These are phyloP conservation scores for Napeogenes inachia DNA, from an alignment of 2,888 invertebrate species.

Conservation along the genomic window DNA sequence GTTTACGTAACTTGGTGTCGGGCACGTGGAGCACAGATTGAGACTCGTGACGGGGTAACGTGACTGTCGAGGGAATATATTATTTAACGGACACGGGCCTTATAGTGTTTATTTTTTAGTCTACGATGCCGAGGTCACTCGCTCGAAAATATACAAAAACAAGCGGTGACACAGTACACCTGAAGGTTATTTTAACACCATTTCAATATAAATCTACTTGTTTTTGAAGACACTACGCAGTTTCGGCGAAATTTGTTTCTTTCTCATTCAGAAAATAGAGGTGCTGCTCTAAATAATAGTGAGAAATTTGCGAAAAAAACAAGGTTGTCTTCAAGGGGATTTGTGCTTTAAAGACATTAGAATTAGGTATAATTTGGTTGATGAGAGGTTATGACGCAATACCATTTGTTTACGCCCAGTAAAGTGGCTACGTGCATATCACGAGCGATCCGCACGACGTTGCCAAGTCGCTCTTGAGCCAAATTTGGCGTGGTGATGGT, in stretches of 20 bases:
- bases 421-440: conserved; percentile 43
- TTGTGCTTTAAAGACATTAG: conserved; percentile 34
- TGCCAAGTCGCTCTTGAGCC: conserved; percentile 68
- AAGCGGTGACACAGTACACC: background rate
- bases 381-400: conserved; percentile 57
- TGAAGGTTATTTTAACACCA: conserved; percentile 8
- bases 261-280: conserved; percentile 30
- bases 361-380: conserved; percentile 47
- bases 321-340: conserved; percentile 38
- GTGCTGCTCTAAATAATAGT: conserved; percentile 41
- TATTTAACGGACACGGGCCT: conserved; percentile 21
- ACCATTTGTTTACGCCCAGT: conserved; percentile 65
- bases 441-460: conserved; percentile 41
- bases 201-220: conserved; percentile 8
- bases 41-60: conserved; percentile 57
- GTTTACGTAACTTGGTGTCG: conserved; percentile 41
- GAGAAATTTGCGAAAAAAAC: conserved; percentile 55
- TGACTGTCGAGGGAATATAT: conserved; percentile 42
- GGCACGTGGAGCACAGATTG: conserved; percentile 27
- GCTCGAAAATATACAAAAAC: conserved; percentile 12
- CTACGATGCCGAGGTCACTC: conserved; percentile 15
- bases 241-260: conserved; percentile 24
- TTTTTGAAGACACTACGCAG: conserved; percentile 20
- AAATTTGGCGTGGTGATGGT: conserved; percentile 60
- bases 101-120: conserved; percentile 17